Evolutionary conservation across 2,888 invertebrate species (phyloP), one percentile per base, ranked within the genome.

Genomic region (Abrostola triplasia): DNA sequence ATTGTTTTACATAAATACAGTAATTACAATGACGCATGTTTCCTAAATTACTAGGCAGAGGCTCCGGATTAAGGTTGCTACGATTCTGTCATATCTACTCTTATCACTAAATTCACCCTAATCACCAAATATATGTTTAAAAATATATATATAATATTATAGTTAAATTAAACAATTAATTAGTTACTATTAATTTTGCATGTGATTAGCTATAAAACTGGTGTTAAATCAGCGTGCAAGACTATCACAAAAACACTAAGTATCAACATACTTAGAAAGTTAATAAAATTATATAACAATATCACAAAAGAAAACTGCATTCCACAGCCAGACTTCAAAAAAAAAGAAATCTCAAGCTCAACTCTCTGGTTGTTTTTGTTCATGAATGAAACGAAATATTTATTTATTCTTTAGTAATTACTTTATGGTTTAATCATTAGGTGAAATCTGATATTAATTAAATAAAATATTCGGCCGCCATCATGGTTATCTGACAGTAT

Each of bases 381-480:
- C 40, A 47, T 62, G 59, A 62, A 24, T 60, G 36, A 6, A 52
- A 8, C 54, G 35, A 59, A 71, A 70, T 73, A 66, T 70, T 44
- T 12, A 48, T 50, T 59, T 44, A 60, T 60, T 73, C 36, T 59
- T 50, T 37, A 41, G 13, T 50, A 55, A 50, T 59, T 64, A 70
- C 44, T 59, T 0, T 41, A 66, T 64, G 57, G n/a, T 77, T 67
- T 58, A 67, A 70, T 71, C 73, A 77, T 62, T 66, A 77, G 70
- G 74, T 76, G 79, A 83, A 78, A 81, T 69, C 64, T 66, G 70
- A 63, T 68, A 68, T 64, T 71, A 73, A 76, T 79, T 78, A 58
- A 64, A 69, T 63, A 2, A 24, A 2, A 68, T 56, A 55, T 65
- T 73, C 64, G 60, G 66, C 61, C 65, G 68, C 58, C 63, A 59